Percentiles rank a stretch among this genome's conserved stretches.
phyloP scores from a whole-genome alignment of 2,113 vertebrate genomes.

The Piaya cayana region DNA sequence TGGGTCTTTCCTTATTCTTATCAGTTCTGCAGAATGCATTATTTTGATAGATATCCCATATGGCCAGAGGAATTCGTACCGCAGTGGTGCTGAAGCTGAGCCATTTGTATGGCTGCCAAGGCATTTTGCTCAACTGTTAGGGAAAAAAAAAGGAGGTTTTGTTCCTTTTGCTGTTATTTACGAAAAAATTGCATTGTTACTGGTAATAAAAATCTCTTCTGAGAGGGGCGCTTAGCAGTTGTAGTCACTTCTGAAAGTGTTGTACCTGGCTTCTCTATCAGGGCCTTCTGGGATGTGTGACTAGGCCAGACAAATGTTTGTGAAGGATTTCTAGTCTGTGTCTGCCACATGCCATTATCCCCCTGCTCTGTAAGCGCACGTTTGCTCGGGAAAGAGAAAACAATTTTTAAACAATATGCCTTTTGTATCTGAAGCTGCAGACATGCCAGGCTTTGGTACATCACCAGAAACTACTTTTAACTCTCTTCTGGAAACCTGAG shows the following conservation, averaged over 20 bases:
- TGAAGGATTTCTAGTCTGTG: not conserved
- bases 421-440: not conserved
- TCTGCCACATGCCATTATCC: not conserved
- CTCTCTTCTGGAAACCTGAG: slow-evolving; percentile 42
- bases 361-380: not conserved
- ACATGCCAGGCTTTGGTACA: not conserved
- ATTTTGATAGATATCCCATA: slow-evolving; percentile 44
- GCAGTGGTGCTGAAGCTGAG: not conserved
- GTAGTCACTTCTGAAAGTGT: not conserved
- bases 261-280: not conserved
- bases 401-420: not conserved
- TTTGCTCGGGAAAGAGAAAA: not conserved
- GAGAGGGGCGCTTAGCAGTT: not conserved
- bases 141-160: not conserved
- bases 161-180: not conserved
- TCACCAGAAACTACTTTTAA: not conserved
- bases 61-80: slow-evolving; percentile 2
- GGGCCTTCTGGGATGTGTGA: not conserved
- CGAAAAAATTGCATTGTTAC: not conserved
- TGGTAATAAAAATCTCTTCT: not conserved
- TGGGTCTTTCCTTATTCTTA: slow-evolving; percentile 17
- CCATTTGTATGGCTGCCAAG: not conserved
- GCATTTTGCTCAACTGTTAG: not conserved
- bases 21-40: slow-evolving; percentile 10
- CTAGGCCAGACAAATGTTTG: not conserved